phyloP scores from a whole-genome alignment of 1,140 invertebrate species.

The Colletes latitarsis region DNA sequence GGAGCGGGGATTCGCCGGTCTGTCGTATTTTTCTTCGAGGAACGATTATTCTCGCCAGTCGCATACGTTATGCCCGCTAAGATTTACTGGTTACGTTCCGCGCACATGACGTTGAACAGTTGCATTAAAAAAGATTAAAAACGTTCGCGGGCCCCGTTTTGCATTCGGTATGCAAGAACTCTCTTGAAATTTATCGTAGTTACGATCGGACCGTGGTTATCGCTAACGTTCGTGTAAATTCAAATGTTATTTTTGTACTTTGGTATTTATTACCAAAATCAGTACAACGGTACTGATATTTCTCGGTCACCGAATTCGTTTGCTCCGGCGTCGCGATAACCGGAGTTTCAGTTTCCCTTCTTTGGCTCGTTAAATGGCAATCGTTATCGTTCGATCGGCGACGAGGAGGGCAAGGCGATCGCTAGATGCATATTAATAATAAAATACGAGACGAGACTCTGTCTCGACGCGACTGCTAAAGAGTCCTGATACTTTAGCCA shows the following conservation, averaged over 20 bases:
- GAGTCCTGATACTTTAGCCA: slow-evolving; percentile 53
- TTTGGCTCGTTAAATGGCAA: slow-evolving; percentile 35
- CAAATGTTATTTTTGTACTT: too few relatives aligned
- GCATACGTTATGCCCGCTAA: not conserved
- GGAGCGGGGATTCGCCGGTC: slow-evolving; percentile 17
- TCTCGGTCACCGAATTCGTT: too few relatives aligned
- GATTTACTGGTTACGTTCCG: not conserved
- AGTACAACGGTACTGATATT: too few relatives aligned
- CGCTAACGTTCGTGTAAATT: too few relatives aligned
- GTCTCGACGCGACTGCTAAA: slow-evolving; percentile 28
- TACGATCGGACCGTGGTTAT: not conserved
- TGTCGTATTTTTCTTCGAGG: slow-evolving; percentile 34
- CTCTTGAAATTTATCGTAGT: not conserved
- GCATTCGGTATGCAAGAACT: not conserved
- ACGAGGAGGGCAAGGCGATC: slow-evolving; percentile 12
- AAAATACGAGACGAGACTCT: slow-evolving; percentile 16
- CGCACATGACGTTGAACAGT: not conserved
- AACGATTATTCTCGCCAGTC: slow-evolving; percentile 38
- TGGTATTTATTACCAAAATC: not conserved
- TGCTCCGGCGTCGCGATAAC: not conserved
- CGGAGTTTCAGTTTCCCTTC: not conserved
- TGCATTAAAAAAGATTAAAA: slow-evolving; percentile 8
- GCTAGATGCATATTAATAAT: slow-evolving; percentile 44
- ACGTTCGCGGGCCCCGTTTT: not conserved
- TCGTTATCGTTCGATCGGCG: slow-evolving; percentile 27